Base-by-base conservation (phyloP, 2,797 vertebrate species). In the Gobionotothen gibberifrons region DNA sequence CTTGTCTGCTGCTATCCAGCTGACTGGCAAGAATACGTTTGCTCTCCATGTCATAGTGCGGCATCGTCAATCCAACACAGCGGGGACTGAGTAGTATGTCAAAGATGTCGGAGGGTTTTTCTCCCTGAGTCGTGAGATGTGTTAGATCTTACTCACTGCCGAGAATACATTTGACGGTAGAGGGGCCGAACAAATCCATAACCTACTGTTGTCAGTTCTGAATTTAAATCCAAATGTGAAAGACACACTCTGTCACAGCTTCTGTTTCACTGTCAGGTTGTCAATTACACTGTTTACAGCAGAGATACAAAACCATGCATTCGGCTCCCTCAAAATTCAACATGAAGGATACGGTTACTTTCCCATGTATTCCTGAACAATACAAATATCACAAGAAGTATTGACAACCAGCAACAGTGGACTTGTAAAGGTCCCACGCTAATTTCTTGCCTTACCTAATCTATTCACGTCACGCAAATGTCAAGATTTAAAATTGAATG, bases 21-120 rank as follows among this genome's bases (percentile, higher is more conserved):
- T 85, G 83, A 85, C 66, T 84, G 85, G 82, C 81, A 81, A 69
- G 54, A 69, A 78, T 81, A 73, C 78, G 74, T 79, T 79, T 66
- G 54, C 76, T 75, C 13, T 44, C 79, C 60, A 43, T 61, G 78
- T 76, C 83, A 76, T 68, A 11, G 84, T 22, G 40, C 32, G 3
- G 67, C 79, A 63, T 75, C 66, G 75, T 87, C 78, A 82, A 63
- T 85, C 79, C 68, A 59, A 68, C 79, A 72, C 81, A 87, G 85
- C 72, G 42, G 82, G 79, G 66, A 53, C 72, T 57, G 76, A 86
- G 72, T 40, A 21, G 54, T 57, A 42, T 71, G 80, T 87, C 82
- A 81, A 57, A 68, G 40, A 78, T 81, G 85, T 81, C 83, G 58
- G 69, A 58, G 36, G 60, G 81, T 81, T 84, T 26, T 87, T 71